Evolutionary conservation across 1,140 invertebrate genomes (phyloP).

Genomic region (Sarcophaga peregrina): DNA sequence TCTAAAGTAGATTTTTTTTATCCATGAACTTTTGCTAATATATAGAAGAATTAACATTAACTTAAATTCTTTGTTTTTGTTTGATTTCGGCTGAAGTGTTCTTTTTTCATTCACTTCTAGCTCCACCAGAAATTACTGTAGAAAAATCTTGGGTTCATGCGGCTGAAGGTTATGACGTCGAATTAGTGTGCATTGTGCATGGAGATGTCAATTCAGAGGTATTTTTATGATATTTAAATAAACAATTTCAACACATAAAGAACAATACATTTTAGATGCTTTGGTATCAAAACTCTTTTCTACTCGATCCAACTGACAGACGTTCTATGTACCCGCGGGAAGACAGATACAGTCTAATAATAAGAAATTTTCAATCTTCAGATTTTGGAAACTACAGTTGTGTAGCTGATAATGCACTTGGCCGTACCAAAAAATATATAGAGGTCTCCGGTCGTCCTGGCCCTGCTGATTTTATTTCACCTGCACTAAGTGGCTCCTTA

Average conservation of each 20-base stretch:
- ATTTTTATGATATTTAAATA: slow-evolving; percentile 46
- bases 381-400: slow-evolving; percentile 73
- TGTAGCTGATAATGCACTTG: slow-evolving; percentile 68
- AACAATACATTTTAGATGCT: slow-evolving; percentile 65
- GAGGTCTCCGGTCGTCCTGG: slow-evolving; percentile 69
- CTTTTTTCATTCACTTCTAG: slow-evolving; percentile 51
- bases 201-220: slow-evolving; percentile 68
- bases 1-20: no score
- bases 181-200: slow-evolving; percentile 69
- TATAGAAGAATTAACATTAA: no score
- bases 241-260: no score
- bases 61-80: no score
- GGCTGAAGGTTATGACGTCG: slow-evolving; percentile 68
- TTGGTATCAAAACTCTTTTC: slow-evolving; percentile 72
- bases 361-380: slow-evolving; percentile 69
- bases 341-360: slow-evolving; percentile 70
- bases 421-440: slow-evolving; percentile 68
- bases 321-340: slow-evolving; percentile 70
- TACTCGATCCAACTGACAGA: slow-evolving; percentile 70
- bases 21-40: no score
- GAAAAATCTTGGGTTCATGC: slow-evolving; percentile 69
- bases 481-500: slow-evolving; percentile 64
- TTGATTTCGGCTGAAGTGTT: no score
- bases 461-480: slow-evolving; percentile 68
- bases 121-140: slow-evolving; percentile 69